phyloP scores from a whole-genome alignment of 2,113 vertebrate species.

The Aleadryas rufinucha region DNA sequence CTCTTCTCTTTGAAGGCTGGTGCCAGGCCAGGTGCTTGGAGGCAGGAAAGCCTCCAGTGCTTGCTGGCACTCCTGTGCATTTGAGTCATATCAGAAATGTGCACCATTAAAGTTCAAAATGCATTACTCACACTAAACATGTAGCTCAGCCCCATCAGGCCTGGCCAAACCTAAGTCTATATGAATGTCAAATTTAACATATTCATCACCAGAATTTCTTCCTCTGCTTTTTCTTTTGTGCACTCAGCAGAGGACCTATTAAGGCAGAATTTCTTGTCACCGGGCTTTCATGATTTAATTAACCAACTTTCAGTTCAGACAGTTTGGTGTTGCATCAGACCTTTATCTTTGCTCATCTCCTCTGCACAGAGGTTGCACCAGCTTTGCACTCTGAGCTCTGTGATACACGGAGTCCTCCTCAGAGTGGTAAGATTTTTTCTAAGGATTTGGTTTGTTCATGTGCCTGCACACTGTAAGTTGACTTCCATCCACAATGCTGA shows the following conservation, averaged over 20 bases:
- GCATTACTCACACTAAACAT: constrained; percentile 25
- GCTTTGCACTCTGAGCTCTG: neutral
- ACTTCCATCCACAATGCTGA: neutral
- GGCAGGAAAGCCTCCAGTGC: neutral
- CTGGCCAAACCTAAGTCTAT: neutral
- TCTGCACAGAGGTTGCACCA: neutral
- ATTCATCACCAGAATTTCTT: neutral
- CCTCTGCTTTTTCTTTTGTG: neutral
- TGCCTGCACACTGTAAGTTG: neutral
- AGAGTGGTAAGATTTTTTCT: neutral
- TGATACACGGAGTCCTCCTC: neutral
- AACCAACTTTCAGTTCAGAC: neutral
- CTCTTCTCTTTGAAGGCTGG: neutral
- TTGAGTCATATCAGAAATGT: constrained; percentile 33
- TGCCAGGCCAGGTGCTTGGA: neutral
- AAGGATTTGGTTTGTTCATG: neutral
- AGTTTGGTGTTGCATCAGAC: neutral
- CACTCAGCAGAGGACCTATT: neutral
- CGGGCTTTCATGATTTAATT: neutral
- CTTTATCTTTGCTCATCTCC: neutral
- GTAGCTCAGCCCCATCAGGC: neutral
- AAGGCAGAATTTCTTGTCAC: neutral
- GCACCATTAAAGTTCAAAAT: constrained; percentile 29
- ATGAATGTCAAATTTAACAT: constrained; percentile 23
- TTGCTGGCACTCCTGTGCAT: neutral